A percentile compares a stretch with the other conserved stretches of the same genome.
These are phyloP conservation scores for Ormyrus rosae DNA, from an alignment of 2,888 invertebrate genomes.

Conservation along the genomic window DNA sequence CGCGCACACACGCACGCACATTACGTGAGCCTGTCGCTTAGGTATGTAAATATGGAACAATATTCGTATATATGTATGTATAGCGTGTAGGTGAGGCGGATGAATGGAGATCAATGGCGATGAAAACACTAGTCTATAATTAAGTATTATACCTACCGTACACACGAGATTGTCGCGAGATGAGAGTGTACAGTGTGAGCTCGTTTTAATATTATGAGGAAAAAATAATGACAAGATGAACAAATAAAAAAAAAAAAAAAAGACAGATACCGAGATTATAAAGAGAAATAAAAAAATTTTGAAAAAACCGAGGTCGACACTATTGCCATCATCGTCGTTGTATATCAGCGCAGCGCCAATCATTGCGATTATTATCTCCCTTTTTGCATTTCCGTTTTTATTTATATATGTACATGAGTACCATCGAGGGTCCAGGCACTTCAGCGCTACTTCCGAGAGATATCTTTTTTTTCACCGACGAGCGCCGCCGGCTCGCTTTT, in stretches of 20 bases:
- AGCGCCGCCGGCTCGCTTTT: no score
- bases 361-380: constrained; percentile 3
- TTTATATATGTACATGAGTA: no score
- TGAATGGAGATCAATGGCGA: constrained; percentile 54
- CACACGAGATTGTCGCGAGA: constrained; percentile 18
- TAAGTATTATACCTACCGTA: constrained; percentile 31
- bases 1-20: constrained; percentile 60
- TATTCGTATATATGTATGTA: constrained; percentile 59
- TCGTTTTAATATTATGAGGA: constrained; percentile 34
- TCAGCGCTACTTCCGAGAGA: no score
- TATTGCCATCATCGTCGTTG: constrained; percentile 39
- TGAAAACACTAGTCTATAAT: constrained; percentile 36
- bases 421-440: no score
- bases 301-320: constrained; percentile 31
- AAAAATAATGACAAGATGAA: not conserved
- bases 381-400: no score
- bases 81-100: constrained; percentile 54
- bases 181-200: constrained; percentile 26
- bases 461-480: no score
- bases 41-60: constrained; percentile 67
- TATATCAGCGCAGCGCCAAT: constrained; percentile 4
- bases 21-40: constrained; percentile 64
- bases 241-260: not conserved
- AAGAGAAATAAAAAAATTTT: not conserved
- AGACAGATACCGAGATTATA: not conserved